Conservation (phyloP, 2,888 invertebrate genomes). For the Nesidiocoris tenuis region DNA sequence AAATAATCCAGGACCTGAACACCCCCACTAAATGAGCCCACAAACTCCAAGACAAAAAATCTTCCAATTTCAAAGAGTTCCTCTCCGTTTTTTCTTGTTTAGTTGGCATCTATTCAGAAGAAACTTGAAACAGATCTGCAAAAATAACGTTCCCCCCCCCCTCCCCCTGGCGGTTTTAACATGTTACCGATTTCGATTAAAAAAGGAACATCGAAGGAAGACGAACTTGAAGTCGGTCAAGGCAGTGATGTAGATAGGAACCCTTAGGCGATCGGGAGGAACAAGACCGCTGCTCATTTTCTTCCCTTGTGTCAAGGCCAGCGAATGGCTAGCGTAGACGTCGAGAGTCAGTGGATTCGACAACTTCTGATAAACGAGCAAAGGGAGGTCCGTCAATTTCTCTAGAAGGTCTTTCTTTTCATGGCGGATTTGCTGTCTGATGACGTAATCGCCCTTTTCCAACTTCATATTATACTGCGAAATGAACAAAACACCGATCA, state of each 20-base stretch:
- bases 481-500: not conserved
- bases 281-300: conserved; percentile 66
- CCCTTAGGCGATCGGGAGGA: conserved; percentile 60
- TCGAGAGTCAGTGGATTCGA: conserved; percentile 59
- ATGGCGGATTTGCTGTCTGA: conserved; percentile 86
- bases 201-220: too few species aligned
- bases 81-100: too few species aligned
- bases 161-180: too few species aligned
- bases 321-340: conserved; percentile 67
- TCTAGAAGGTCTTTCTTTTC: conserved; percentile 83
- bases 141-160: too few species aligned
- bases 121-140: too few species aligned
- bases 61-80: too few species aligned
- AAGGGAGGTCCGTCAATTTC: conserved; percentile 74
- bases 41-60: too few species aligned
- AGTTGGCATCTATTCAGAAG: too few species aligned
- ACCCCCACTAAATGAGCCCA: too few species aligned
- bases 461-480: conserved; percentile 66
- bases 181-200: too few species aligned
- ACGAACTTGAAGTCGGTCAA: conserved; percentile 77
- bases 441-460: conserved; percentile 91
- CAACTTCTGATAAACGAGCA: conserved; percentile 76
- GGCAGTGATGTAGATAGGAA: conserved; percentile 78
- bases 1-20: too few species aligned
- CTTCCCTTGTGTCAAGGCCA: conserved; percentile 75